Evolutionary conservation across 2,888 invertebrate species (phyloP).

Genomic region (Drosophila anomalata): DNA sequence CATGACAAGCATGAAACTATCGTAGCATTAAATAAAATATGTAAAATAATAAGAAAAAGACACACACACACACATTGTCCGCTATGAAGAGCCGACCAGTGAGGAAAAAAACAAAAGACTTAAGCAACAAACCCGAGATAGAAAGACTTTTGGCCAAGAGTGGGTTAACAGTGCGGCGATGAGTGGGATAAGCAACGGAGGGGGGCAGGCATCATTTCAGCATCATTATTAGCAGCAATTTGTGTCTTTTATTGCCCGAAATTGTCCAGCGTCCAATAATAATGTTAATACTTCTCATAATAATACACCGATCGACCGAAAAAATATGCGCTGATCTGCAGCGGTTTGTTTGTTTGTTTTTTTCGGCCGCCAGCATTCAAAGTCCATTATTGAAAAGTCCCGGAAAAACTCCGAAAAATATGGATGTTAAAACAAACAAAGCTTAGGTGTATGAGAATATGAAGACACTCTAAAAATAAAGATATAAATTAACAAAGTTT

Average conservation of each 20-base stretch:
- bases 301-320: slow-evolving; percentile 51
- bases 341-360: slow-evolving; percentile 28
- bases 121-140: slow-evolving; percentile 59
- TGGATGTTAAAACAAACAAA: slow-evolving; percentile 20
- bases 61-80: slow-evolving; percentile 19
- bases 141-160: slow-evolving; percentile 16
- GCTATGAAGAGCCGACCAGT: slow-evolving; percentile 8
- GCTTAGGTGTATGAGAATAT: background rate
- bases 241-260: slow-evolving; percentile 72
- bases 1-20: slow-evolving; percentile 77
- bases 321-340: slow-evolving; percentile 36
- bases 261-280: slow-evolving; percentile 75
- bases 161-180: slow-evolving; percentile 26
- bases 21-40: slow-evolving; percentile 62
- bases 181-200: background rate
- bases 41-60: slow-evolving; percentile 71
- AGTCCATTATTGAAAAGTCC: slow-evolving; percentile 68
- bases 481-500: background rate
- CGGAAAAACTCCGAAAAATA: slow-evolving; percentile 57
- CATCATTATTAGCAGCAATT: slow-evolving; percentile 74
- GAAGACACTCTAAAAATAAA: background rate
- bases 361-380: slow-evolving; percentile 56
- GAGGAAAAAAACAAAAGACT: slow-evolving; percentile 66
- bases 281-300: slow-evolving; percentile 71
- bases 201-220: slow-evolving; percentile 26